A percentile compares a stretch with the other conserved stretches of the same genome.
Evolutionary conservation across 1,140 invertebrate genomes (phyloP).

Genomic region (Wasmannia auropunctata): DNA sequence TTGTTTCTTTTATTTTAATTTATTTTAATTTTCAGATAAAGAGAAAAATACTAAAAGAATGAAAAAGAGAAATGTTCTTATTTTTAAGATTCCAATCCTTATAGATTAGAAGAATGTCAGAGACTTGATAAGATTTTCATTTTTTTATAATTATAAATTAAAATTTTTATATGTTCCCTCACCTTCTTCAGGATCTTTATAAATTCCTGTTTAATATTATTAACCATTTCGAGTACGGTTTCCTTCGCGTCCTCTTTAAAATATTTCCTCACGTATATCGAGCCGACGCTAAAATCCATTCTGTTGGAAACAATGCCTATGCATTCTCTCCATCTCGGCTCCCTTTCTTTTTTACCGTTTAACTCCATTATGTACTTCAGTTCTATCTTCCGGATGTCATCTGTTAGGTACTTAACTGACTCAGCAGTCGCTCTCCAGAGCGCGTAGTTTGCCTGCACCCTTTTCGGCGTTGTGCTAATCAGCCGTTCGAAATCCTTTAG

Average conservation of each 20-base stretch:
- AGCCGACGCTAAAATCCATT: constrained; percentile 91
- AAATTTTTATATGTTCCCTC: background rate
- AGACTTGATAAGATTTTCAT: no score
- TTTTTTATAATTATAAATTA: no score
- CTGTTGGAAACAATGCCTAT: constrained; percentile 90
- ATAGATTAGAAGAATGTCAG: no score
- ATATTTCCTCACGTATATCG: constrained; percentile 91
- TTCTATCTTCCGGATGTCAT: constrained; percentile 89
- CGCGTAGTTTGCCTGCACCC: constrained; percentile 89
- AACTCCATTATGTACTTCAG: constrained; percentile 90
- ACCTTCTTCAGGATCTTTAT: constrained; percentile 79
- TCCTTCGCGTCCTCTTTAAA: constrained; percentile 90
- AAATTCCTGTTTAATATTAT: constrained; percentile 89
- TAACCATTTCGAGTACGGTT: constrained; percentile 93
- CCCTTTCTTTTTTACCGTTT: constrained; percentile 90
- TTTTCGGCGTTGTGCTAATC: constrained; percentile 86
- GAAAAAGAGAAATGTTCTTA: no score
- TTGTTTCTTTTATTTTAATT: no score
- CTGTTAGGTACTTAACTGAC: constrained; percentile 91
- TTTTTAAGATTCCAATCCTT: no score
- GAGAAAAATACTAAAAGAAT: no score
- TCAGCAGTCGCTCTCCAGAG: constrained; percentile 89
- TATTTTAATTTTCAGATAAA: no score
- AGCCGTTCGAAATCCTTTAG: constrained; percentile 89
- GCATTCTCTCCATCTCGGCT: constrained; percentile 95